Percentiles rank a stretch among this genome's conserved stretches.
phyloP scores from a whole-genome alignment of 1,140 invertebrate species.

The Brachionus rotundiformis region DNA sequence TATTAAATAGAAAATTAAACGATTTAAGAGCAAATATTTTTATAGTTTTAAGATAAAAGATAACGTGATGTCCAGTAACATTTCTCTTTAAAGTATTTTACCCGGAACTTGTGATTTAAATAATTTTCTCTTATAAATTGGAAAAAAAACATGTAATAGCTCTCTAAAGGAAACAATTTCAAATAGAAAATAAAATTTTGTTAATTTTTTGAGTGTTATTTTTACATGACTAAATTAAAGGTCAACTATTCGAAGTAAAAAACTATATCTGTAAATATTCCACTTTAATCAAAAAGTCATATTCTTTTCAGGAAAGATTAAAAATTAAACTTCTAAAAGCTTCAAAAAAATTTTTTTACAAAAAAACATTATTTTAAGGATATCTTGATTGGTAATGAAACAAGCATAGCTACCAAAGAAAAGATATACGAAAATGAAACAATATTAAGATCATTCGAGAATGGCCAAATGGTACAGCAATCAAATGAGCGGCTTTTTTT shows the following conservation, averaged over 20 bases:
- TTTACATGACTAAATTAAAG: background rate
- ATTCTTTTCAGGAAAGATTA: too few relatives aligned
- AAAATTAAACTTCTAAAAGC: too few relatives aligned
- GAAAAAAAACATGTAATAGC: too few relatives aligned
- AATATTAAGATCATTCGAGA: conserved; percentile 32
- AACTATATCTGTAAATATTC: background rate
- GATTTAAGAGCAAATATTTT: too few relatives aligned
- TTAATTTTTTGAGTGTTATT: background rate
- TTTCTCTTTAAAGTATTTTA: too few relatives aligned
- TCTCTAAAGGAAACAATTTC: too few relatives aligned
- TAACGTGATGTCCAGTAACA: too few relatives aligned
- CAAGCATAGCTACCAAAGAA: background rate
- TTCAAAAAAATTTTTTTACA: background rate
- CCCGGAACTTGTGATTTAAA: too few relatives aligned
- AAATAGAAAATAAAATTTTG: background rate
- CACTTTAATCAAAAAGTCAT: background rate
- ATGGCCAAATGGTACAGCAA: background rate
- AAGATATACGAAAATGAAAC: conserved; percentile 39
- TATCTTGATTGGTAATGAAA: background rate
- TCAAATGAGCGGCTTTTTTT: background rate
- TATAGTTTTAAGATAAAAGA: too few relatives aligned
- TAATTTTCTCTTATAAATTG: too few relatives aligned
- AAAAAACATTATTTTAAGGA: background rate
- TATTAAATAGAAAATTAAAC: too few relatives aligned
- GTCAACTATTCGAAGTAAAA: background rate